phyloP scores from a whole-genome alignment of 92 coral and sea anemone genomes.

The Blastomussa wellsi region DNA sequence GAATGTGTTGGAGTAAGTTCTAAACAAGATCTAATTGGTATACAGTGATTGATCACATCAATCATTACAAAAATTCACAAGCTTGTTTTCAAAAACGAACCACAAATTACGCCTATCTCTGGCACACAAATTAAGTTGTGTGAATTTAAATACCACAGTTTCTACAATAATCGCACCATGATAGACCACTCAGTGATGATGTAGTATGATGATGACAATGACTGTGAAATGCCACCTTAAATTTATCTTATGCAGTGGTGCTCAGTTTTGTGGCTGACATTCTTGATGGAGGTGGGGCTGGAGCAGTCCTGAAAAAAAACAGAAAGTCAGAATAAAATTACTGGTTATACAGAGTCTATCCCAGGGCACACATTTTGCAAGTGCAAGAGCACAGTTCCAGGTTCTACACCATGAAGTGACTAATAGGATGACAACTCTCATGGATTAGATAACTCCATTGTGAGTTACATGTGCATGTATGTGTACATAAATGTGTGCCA shows the following conservation, averaged over 20 bases:
- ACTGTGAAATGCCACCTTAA: background rate
- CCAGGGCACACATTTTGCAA: background rate
- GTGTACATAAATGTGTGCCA: too few species aligned
- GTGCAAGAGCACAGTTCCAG: background rate
- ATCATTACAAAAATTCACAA: constrained; percentile 1
- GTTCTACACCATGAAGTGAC: background rate
- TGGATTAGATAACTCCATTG: background rate
- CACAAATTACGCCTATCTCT: background rate
- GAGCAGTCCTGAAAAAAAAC: constrained; percentile 45
- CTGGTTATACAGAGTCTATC: background rate
- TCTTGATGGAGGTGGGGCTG: constrained; percentile 55
- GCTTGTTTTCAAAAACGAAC: background rate
- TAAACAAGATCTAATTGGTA: background rate
- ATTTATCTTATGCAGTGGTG: constrained; percentile 64
- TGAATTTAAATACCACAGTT: background rate
- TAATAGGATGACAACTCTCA: background rate
- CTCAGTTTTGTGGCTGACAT: constrained; percentile 74
- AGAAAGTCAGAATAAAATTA: background rate
- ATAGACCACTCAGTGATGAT: background rate
- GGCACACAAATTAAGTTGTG: background rate
- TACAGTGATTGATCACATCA: constrained; percentile 15
- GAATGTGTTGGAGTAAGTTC: background rate
- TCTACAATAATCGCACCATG: background rate
- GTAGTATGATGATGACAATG: background rate
- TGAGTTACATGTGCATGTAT: background rate